Conservation (phyloP, 2,797 vertebrate genomes). For the Parotocinclus haroldoi region DNA sequence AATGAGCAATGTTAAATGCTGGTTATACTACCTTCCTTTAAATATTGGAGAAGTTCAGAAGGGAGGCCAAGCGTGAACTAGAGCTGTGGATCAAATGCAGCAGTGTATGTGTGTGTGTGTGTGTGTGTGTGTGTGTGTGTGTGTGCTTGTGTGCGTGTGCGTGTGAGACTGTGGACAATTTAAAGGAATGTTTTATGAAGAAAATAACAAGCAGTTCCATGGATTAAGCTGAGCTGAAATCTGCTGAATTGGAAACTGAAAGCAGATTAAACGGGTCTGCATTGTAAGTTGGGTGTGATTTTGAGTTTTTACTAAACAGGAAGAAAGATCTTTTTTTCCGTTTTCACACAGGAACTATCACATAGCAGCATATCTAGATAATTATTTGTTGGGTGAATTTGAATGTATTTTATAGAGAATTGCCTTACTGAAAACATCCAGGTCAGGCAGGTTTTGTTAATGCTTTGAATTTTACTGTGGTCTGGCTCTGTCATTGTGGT, state of each 20-base stretch:
- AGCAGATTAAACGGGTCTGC: slow-evolving; percentile 14
- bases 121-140: too few species aligned
- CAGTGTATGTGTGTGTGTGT: too few species aligned
- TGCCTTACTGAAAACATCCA: slow-evolving; percentile 2
- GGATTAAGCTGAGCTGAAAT: slow-evolving; percentile 30
- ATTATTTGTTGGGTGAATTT: background rate
- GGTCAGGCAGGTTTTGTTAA: slow-evolving; percentile 22
- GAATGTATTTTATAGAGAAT: slow-evolving; percentile 3
- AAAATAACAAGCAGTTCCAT: slow-evolving; percentile 11
- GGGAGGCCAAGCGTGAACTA: too few species aligned
- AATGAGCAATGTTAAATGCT: slow-evolving; percentile 17
- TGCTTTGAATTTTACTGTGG: background rate
- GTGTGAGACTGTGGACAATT: background rate
- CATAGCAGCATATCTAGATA: slow-evolving; percentile 9
- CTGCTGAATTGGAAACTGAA: slow-evolving; percentile 26
- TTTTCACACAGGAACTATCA: slow-evolving; percentile 39
- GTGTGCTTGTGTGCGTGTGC: too few species aligned
- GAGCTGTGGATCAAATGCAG: background rate
- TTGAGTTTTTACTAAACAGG: slow-evolving; percentile 29
- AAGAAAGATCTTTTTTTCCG: slow-evolving; percentile 27
- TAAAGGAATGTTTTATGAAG: background rate
- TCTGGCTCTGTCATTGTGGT: slow-evolving; percentile 7
- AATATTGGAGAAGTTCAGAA: slow-evolving; percentile 63
- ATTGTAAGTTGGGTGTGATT: slow-evolving; percentile 30
- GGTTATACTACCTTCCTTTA: slow-evolving; percentile 66